Percentiles rank a stretch among this genome's conserved stretches.
Evolutionary conservation across 2,888 invertebrate genomes (phyloP).

Genomic region (Lasioglossum zephyrum): DNA sequence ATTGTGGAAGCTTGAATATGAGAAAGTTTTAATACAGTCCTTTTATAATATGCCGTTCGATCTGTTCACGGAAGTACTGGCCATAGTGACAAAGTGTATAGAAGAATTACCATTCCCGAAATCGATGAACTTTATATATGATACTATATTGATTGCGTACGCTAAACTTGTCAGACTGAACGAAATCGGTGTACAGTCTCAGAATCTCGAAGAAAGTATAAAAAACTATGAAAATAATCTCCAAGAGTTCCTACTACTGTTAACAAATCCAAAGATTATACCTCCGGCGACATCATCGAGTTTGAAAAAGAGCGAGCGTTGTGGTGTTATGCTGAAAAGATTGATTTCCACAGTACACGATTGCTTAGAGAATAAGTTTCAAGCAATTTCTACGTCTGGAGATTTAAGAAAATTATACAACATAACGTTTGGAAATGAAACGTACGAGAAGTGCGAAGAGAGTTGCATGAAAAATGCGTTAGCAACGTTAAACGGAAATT

Average conservation of each 20-base stretch:
- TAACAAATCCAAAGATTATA: conserved; percentile 65
- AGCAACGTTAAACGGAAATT: conserved; percentile 64
- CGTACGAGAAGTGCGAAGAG: conserved; percentile 58
- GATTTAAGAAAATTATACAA: conserved; percentile 70
- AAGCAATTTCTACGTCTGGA: neutral
- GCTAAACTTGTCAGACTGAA: conserved; percentile 69
- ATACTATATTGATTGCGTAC: conserved; percentile 65
- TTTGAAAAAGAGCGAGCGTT: conserved; percentile 61
- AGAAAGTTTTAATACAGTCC: conserved; percentile 75
- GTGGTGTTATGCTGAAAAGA: conserved; percentile 74
- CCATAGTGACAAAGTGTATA: conserved; percentile 70
- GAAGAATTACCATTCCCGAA: conserved; percentile 72
- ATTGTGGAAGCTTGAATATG: conserved; percentile 75
- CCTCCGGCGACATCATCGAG: conserved; percentile 50
- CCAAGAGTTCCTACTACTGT: conserved; percentile 73
- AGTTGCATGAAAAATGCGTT: conserved; percentile 53
- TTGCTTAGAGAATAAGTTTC: conserved; percentile 62
- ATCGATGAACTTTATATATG: conserved; percentile 58
- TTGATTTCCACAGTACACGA: conserved; percentile 65
- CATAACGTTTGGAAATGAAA: conserved; percentile 74
- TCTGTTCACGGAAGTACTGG: conserved; percentile 76
- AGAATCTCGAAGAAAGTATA: conserved; percentile 59
- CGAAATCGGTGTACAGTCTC: conserved; percentile 67
- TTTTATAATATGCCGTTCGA: conserved; percentile 78
- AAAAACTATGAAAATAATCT: conserved; percentile 66